phyloP scores from a whole-genome alignment of 1,140 invertebrate genomes.

The Apis dorsata region DNA sequence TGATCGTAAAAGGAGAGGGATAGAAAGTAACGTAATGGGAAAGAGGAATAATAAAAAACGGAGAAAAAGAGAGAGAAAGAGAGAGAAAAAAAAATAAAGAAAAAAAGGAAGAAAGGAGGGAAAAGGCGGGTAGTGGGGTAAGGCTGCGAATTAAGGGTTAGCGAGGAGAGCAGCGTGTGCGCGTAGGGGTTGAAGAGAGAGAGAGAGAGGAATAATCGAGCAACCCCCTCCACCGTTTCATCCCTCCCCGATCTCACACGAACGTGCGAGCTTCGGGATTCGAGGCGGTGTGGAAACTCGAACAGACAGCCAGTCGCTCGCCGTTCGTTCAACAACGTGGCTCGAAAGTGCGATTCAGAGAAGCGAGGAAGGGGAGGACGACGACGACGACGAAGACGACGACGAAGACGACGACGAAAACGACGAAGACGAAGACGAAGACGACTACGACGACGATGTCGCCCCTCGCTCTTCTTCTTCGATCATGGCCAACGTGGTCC shows the following conservation, averaged over 20 bases:
- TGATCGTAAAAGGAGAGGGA: constrained; percentile 3
- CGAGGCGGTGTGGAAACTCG: constrained; percentile 71
- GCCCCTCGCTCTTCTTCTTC: constrained; percentile 18
- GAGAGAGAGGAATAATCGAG: constrained; percentile 19
- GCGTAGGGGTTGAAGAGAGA: constrained; percentile 47
- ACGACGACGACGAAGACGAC: constrained; percentile 47
- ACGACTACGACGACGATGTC: constrained; percentile 47
- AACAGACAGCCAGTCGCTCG: constrained; percentile 78
- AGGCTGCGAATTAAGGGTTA: constrained; percentile 61
- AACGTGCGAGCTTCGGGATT: constrained; percentile 69
- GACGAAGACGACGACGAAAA: constrained; percentile 37
- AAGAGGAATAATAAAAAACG: constrained; percentile 4
- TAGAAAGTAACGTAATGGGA: neutral
- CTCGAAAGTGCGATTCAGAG: constrained; percentile 56
- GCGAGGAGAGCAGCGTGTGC: constrained; percentile 59
- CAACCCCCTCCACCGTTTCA: constrained; percentile 43
- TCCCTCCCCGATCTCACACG: constrained; percentile 61
- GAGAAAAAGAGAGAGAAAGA: neutral
- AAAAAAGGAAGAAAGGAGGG: neutral
- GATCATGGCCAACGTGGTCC: constrained; percentile 25
- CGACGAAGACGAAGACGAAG: constrained; percentile 38
- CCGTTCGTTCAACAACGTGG: constrained; percentile 77
- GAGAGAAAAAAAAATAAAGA: neutral
- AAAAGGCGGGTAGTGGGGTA: constrained; percentile 22
- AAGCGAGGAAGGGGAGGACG: constrained; percentile 34